These are phyloP conservation scores for Equus quagga DNA, from an alignment of 2,113 vertebrate species.

Conservation along the genomic window DNA sequence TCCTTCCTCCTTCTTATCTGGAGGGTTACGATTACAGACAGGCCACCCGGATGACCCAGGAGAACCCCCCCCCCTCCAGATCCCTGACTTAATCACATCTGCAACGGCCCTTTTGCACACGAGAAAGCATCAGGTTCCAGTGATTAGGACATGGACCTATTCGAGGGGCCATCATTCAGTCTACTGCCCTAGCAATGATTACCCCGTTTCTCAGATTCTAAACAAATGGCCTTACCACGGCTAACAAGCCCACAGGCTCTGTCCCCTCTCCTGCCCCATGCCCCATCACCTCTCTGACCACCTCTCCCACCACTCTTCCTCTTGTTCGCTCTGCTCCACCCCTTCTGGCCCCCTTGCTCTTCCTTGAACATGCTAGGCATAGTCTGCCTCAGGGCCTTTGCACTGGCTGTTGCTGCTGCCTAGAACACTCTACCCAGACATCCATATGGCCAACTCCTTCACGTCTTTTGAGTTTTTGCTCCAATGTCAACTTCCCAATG, in stretches of 20 bases:
- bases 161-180: accelerated
- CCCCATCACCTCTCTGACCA: neutral
- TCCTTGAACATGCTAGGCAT: neutral
- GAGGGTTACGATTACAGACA: neutral
- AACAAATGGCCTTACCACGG: neutral
- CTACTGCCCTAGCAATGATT: neutral
- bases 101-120: too few species aligned
- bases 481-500: neutral
- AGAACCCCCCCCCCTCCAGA: too few species aligned
- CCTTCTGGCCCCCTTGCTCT: neutral
- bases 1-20: neutral
- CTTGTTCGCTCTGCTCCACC: neutral
- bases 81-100: neutral
- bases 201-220: neutral
- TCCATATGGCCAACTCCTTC: neutral
- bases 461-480: neutral
- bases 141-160: accelerated
- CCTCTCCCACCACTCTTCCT: neutral
- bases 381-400: neutral
- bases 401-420: neutral
- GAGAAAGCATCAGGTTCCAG: neutral
- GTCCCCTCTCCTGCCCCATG: neutral
- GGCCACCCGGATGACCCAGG: neutral
- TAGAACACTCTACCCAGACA: neutral
- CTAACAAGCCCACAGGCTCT: neutral